Evolutionary conservation across 2,113 vertebrate genomes (phyloP), one percentile per base, ranked within the genome.

Genomic region (Crotophaga sulcirostris): DNA sequence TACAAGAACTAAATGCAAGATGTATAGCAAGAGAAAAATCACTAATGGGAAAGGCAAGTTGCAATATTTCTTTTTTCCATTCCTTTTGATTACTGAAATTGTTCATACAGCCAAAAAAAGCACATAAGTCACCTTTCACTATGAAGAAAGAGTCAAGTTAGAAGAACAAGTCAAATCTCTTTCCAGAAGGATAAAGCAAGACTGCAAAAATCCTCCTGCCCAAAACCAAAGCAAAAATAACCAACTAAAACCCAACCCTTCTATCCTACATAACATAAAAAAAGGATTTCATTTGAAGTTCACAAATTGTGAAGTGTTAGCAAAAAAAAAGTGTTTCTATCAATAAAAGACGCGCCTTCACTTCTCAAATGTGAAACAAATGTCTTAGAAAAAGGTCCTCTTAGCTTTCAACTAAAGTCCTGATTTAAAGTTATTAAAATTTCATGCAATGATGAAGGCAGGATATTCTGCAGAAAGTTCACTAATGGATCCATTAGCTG

Each of bases 401-500:
- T 84, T 55, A 77, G 52, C 10, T 95, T 89, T 62, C 62, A 82
- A 36, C 58, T 26, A 23, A 63, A 92, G 49, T 25, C 8, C 82
- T n/a, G n/a, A 84, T 47, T 70, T 67, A 23, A 84, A 96, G 70
- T 79, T 52, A 96, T 94, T 95, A 94, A 95, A 88, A 84, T 93
- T 94, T 92, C 64, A 93, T 84, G 85, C 33, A 31, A 11, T 16
- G 49, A 76, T 34, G 38, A 94, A 80, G 47, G 66, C 72, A 85
- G 54, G 72, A 77, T 74, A 92, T 80, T 88, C 63, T 84, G 64
- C 2, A 5, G 68, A 40, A 94, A 91, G 79, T 84, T 67, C 7
- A 10, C 59, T 80, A 90, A 94, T 74, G 88, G 94, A 77, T 70
- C 72, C 68, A 86, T 95, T 94, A 88, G 79, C 72, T 78, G 79